These are phyloP conservation scores for Cryptops parisi DNA, from an alignment of 2,888 invertebrate species.

Conservation along the genomic window DNA sequence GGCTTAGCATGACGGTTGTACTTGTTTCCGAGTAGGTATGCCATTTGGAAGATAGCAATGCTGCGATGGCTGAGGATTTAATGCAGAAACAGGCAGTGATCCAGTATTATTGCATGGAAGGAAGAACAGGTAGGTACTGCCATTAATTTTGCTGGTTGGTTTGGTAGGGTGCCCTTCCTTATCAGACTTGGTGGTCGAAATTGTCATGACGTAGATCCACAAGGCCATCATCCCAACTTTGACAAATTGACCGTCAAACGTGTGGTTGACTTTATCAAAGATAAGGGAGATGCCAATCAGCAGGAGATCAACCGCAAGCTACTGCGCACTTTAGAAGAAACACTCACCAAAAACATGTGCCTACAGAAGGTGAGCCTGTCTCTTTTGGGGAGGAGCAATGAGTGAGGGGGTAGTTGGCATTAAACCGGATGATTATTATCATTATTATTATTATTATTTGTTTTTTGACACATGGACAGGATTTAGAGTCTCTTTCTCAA, in stretches of 20 bases:
- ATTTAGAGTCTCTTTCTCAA: slow-evolving; percentile 3
- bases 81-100: slow-evolving; percentile 35
- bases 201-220: slow-evolving; percentile 11
- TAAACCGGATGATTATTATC: not conserved
- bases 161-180: too few species aligned
- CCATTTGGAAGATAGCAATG: slow-evolving; percentile 35
- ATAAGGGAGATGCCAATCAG: slow-evolving; percentile 30
- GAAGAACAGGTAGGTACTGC: slow-evolving; percentile 24
- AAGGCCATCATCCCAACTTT: slow-evolving; percentile 3
- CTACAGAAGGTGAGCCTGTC: slow-evolving; percentile 33
- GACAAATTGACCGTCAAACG: slow-evolving; percentile 32
- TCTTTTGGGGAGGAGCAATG: too few species aligned
- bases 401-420: too few species aligned
- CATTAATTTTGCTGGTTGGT: slow-evolving; percentile 1
- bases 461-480: not conserved
- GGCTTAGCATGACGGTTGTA: slow-evolving; percentile 2
- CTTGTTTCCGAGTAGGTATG: slow-evolving; percentile 19
- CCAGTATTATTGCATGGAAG: slow-evolving; percentile 37
- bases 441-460: not conserved
- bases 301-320: slow-evolving; percentile 27
- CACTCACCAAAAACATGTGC: slow-evolving; percentile 39
- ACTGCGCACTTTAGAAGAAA: slow-evolving; percentile 38
- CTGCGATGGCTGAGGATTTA: slow-evolving; percentile 37
- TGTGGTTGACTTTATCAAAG: slow-evolving; percentile 33
- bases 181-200: too few species aligned